phyloP scores from a whole-genome alignment of 2,888 invertebrate genomes.

The Drosophila seclusa region DNA sequence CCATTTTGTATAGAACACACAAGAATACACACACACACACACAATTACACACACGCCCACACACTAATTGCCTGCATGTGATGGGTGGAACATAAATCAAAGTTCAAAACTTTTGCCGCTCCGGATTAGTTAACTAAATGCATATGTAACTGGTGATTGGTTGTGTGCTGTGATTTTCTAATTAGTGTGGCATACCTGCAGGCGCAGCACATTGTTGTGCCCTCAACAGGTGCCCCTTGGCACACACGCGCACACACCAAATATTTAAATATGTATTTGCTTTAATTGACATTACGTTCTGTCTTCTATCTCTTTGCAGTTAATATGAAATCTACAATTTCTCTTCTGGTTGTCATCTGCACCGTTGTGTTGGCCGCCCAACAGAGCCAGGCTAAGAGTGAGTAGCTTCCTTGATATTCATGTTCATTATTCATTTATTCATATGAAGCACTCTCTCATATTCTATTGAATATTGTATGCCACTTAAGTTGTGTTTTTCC shows the following conservation, averaged over 20 bases:
- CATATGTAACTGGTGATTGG: constrained; percentile 60
- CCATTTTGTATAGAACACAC: constrained; percentile 34
- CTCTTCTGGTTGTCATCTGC: constrained; percentile 83
- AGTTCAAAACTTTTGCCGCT: constrained; percentile 73
- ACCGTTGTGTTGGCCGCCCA: constrained; percentile 83
- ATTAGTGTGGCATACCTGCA: constrained; percentile 61
- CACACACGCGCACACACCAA: not conserved
- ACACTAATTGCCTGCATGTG: constrained; percentile 55
- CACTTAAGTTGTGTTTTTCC: constrained; percentile 22
- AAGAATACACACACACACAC: constrained; percentile 9
- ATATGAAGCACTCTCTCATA: constrained; percentile 6
- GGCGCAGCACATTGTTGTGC: constrained; percentile 48
- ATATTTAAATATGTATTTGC: constrained; percentile 1
- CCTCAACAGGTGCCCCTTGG: constrained; percentile 62
- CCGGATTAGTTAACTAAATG: constrained; percentile 71
- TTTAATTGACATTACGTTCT: constrained; percentile 34
- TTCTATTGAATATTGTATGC: constrained; percentile 19
- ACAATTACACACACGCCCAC: not conserved
- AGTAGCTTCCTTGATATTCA: constrained; percentile 60
- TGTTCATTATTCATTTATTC: not conserved
- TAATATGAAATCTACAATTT: constrained; percentile 84
- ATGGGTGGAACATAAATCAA: constrained; percentile 70
- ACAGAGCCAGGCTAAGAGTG: constrained; percentile 84
- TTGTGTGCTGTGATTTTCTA: constrained; percentile 62
- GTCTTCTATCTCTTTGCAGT: constrained; percentile 53